Evolutionary conservation across 2,888 invertebrate species (phyloP), one percentile per base, ranked within the genome.

Genomic region (Morpho deidamia): DNA sequence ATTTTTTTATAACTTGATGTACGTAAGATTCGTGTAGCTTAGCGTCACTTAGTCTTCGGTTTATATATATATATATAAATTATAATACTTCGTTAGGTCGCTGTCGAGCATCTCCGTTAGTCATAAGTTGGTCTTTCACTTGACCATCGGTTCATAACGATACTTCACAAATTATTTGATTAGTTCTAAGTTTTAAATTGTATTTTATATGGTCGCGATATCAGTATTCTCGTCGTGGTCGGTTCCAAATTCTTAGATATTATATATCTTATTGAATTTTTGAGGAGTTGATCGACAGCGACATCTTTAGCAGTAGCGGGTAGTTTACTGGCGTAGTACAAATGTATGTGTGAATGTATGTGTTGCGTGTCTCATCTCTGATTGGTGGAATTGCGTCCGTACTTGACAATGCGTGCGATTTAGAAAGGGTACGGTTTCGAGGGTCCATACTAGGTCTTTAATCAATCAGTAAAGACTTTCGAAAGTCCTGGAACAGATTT

Each of bases 291-390:
- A 75, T 72, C 72, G 72, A 63, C 70, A 74, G 76, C 61, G 75
- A 68, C 66, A 72, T 65, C 64, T 61, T 62, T 53, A 74, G 69
- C 62, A 48, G 62, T 80, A 81, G 81, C 80, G 79, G 81, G 79
- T 79, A 80, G 79, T 80, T 80, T 82, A 83, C 85, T 85, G 85
- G 78, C 82, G 81, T 83, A 86, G 87, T 87, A 85, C 86, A 87
- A 87, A 86, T 82, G 81, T 76, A 65, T 72, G 82, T 76, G 76
- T 81, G 83, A 69, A 63, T 77, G 76, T 50, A 12, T 10, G 72
- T 63, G 63, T 60, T 64, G 69, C 62, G 61, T 64, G 56, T 47
- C 54, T 55, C 56, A 55, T 51, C 51, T 60, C 43, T 56, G 49
- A 56, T 62, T 60, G 58, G 59, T 64, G 59, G 58, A 51, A 57